Conservation (phyloP, 2,797 vertebrate genomes). For the Thaleichthys pacificus region DNA sequence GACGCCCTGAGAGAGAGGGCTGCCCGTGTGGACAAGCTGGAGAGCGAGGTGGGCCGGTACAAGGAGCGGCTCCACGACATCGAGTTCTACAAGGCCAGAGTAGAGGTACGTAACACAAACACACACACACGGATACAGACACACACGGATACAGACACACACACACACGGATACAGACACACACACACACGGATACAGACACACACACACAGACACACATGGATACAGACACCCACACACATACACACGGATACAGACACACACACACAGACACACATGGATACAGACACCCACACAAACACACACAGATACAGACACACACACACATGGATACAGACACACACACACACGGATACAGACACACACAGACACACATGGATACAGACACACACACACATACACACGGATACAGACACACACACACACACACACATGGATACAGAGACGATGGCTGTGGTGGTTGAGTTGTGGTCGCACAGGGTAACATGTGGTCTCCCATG, state of each 20-base stretch:
- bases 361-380: no score
- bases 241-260: no score
- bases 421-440: no score
- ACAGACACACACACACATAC: no score
- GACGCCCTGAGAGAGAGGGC: conserved; percentile 94
- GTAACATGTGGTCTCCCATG: background rate
- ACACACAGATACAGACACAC: background rate
- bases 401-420: no score
- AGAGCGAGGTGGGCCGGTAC: conserved; percentile 92
- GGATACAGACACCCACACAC: no score
- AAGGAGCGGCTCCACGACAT: conserved; percentile 96
- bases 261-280: no score
- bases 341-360: background rate
- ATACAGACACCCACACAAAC: no score
- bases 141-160: background rate
- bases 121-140: background rate
- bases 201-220: no score
- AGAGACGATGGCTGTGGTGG: background rate
- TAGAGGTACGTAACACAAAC: conserved; percentile 80
- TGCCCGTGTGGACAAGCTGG: conserved; percentile 93
- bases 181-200: no score
- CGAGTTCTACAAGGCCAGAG: conserved; percentile 96
- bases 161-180: background rate
- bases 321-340: background rate
- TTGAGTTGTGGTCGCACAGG: background rate